Evolutionary conservation across 2,797 vertebrate genomes (phyloP), one percentile per base, ranked within the genome.

Genomic region (Cryptoblepharus egeriae): DNA sequence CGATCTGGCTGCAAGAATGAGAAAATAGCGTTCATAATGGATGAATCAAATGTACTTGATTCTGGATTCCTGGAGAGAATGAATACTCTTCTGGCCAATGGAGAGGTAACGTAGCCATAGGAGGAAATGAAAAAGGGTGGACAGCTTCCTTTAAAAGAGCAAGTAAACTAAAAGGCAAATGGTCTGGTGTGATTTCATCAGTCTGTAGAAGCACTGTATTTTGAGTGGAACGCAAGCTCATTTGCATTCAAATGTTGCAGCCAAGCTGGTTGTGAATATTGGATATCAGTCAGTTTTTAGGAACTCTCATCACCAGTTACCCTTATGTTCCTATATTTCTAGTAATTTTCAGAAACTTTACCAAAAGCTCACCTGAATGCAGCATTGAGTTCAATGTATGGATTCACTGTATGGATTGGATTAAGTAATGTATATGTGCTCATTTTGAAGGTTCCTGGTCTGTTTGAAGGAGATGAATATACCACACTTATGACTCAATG

Each of bases 21-120:
- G 88, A 99, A 99, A 93, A 99, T 99, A 10, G 98, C 99, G 1
- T 99, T 99, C 90, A 99, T 99, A 91, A 99, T 99, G 99, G 99
- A 99, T 69, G 99, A 99, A 75, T 99, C 99, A 57, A 99, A 99
- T 0, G 98, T 99, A 57, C 91, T 99, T 73, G 99, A 99, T 89
- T 99, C 99, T 16, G 98, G 98, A 52, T 99, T 99, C 93, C 95
- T 99, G 87, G 99, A 99, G 94, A 97, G 98, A 85, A 99, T 99
- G 99, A 99, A 99, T 91, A 99, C 98, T 2, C 95, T 99, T 67
- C 93, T 99, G 92, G 99, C 99, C 92, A 99, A 99, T 0, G 99
- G 99, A 94, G 99, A 99, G 97, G 99, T 98, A 93, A 93, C 10
- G 35, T 22, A 57, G 0, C 70, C 60, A 1, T 20, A 5, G 55